phyloP scores from a whole-genome alignment of 2,888 invertebrate genomes.

The Polietes domitor region DNA sequence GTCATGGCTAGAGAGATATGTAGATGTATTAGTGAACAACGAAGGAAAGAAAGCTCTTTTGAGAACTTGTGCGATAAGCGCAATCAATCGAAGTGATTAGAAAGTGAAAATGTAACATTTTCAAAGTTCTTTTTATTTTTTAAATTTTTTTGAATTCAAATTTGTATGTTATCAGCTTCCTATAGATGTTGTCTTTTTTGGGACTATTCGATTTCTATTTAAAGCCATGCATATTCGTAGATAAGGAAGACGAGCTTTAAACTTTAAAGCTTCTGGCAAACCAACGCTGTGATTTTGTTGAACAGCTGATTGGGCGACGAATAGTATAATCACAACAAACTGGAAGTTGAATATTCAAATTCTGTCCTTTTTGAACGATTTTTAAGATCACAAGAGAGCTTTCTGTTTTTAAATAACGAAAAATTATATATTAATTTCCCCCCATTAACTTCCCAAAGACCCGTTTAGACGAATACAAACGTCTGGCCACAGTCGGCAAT shows the following conservation, averaged over 20 bases:
- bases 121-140: too few species aligned
- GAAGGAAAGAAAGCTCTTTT: neutral
- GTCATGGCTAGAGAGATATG: constrained; percentile 41
- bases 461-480: constrained; percentile 91
- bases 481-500: constrained; percentile 90
- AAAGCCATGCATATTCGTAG: too few species aligned
- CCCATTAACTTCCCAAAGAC: constrained; percentile 81
- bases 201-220: too few species aligned
- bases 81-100: constrained; percentile 7
- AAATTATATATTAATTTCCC: neutral
- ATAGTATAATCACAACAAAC: too few species aligned
- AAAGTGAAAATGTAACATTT: constrained; percentile 7
- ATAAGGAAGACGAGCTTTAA: too few species aligned
- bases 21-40: neutral
- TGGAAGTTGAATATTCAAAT: too few species aligned
- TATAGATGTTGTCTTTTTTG: too few species aligned
- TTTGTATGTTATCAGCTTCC: too few species aligned
- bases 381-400: neutral
- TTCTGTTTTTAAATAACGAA: neutral
- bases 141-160: too few species aligned
- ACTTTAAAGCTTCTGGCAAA: too few species aligned
- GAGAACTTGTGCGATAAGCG: constrained; percentile 2
- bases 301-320: too few species aligned
- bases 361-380: neutral
- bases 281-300: too few species aligned